Evolutionary conservation across 2,888 invertebrate genomes (phyloP).

Genomic region (Proisotoma minuta): DNA sequence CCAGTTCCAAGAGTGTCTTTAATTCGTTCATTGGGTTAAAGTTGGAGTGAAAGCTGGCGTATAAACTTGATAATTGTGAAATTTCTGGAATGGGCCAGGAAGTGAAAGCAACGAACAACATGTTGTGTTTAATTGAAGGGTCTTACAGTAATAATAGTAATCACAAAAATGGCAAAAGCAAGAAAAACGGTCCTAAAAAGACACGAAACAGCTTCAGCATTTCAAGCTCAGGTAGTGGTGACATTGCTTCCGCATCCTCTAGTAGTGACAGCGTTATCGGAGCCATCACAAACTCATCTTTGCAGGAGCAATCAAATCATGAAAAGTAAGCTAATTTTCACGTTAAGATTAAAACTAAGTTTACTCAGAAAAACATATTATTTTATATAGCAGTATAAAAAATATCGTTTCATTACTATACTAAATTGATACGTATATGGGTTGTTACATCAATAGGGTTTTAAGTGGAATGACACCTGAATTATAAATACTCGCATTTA

Average conservation of each 20-base stretch:
- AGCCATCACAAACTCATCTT: too few species aligned
- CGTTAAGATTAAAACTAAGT: too few species aligned
- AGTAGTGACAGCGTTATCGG: conserved; percentile 1
- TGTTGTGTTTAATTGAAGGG: conserved; percentile 22
- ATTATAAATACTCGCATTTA: too few species aligned
- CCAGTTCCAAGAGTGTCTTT: too few species aligned
- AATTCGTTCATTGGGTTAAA: too few species aligned
- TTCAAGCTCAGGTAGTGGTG: conserved; percentile 7
- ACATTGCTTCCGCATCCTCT: not conserved
- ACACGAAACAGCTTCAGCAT: not conserved
- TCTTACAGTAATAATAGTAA: conserved; percentile 10
- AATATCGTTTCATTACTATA: too few species aligned
- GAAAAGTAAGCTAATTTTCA: not conserved
- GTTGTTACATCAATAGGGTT: too few species aligned
- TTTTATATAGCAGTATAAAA: too few species aligned
- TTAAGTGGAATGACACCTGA: too few species aligned
- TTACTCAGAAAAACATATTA: too few species aligned
- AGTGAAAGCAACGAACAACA: conserved; percentile 3
- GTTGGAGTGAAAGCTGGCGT: too few species aligned
- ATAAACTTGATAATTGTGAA: not conserved
- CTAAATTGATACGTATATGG: too few species aligned
- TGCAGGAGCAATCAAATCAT: not conserved
- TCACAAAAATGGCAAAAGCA: not conserved
- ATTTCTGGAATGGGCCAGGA: not conserved
- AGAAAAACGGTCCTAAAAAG: not conserved